A percentile compares a stretch with the other conserved stretches of the same genome.
Evolutionary conservation across 1,140 invertebrate species (phyloP).

Genomic region (Drosophila parvula): DNA sequence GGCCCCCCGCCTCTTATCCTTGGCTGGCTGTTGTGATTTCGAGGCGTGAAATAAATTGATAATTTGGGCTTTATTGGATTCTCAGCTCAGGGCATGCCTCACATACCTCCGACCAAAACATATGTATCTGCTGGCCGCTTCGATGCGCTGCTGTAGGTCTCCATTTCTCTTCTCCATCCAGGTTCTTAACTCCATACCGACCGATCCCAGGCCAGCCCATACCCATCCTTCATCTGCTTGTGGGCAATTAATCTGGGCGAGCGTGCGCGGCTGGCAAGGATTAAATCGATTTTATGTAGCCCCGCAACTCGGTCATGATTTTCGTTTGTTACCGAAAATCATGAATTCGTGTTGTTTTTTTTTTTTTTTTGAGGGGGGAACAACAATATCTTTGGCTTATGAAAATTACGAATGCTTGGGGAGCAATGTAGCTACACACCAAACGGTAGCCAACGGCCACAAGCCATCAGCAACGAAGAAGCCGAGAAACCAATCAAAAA

Average conservation of each 20-base stretch:
- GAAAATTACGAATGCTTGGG: constrained; percentile 70
- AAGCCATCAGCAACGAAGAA: constrained; percentile 20
- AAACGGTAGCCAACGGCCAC: constrained; percentile 64
- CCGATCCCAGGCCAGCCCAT: constrained; percentile 4
- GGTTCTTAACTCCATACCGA: constrained; percentile 22
- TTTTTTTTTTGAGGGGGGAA: constrained; percentile 19
- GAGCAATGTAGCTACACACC: constrained; percentile 8
- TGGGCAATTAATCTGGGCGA: constrained; percentile 74
- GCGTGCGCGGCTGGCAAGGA: constrained; percentile 71
- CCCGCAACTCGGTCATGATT: constrained; percentile 65
- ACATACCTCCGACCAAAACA: constrained; percentile 9
- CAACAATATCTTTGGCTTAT: constrained; percentile 47
- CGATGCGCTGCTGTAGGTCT: constrained; percentile 77
- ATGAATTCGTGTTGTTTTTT: constrained; percentile 65
- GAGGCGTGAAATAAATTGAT: constrained; percentile 83
- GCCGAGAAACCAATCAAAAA: constrained; percentile 40
- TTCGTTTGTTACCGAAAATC: constrained; percentile 58
- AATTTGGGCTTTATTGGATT: constrained; percentile 82
- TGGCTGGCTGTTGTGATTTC: constrained; percentile 66
- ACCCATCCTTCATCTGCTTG: constrained; percentile 40
- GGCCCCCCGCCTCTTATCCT: constrained; percentile 23
- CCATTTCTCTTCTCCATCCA: constrained; percentile 26
- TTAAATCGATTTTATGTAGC: constrained; percentile 80
- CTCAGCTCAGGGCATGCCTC: constrained; percentile 23
- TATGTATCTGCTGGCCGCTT: constrained; percentile 18